Conservation (phyloP, 2,888 invertebrate species). For the Plemyria rubiginata region DNA sequence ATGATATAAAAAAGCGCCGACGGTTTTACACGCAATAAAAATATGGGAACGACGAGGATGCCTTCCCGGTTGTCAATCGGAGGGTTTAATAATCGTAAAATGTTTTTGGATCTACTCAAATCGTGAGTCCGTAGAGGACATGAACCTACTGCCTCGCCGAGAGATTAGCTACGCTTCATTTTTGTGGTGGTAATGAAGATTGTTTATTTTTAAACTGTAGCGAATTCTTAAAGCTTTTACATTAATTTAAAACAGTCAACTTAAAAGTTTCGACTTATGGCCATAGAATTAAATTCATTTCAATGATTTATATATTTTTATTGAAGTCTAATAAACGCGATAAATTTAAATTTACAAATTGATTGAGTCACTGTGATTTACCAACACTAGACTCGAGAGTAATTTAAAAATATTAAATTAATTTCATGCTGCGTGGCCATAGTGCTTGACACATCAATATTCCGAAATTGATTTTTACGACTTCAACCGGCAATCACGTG, state of each 20-base stretch:
- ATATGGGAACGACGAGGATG: conserved; percentile 80
- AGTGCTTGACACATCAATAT: conserved; percentile 59
- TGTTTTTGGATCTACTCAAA: conserved; percentile 75
- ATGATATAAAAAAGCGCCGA: conserved; percentile 83
- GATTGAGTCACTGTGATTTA: conserved; percentile 34
- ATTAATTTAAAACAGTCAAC: neutral
- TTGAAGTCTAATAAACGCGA: conserved; percentile 33
- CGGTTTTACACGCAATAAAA: conserved; percentile 84
- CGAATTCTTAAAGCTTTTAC: neutral
- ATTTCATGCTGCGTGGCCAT: conserved; percentile 57
- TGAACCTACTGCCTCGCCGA: conserved; percentile 40
- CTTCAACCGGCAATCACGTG: conserved; percentile 59
- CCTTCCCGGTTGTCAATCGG: conserved; percentile 82
- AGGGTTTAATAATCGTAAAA: conserved; percentile 83
- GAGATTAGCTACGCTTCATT: conserved; percentile 43
- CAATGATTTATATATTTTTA: conserved; percentile 22
- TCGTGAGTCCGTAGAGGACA: conserved; percentile 49
- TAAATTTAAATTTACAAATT: conserved; percentile 41
- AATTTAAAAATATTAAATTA: conserved; percentile 48
- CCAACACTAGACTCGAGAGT: conserved; percentile 14
- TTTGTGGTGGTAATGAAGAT: conserved; percentile 29
- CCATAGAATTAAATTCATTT: conserved; percentile 5
- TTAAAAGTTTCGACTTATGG: neutral
- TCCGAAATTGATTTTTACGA: conserved; percentile 61
- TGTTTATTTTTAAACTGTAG: conserved; percentile 26